A percentile compares a stretch with the other conserved stretches of the same genome.
phyloP scores from a whole-genome alignment of 2,888 invertebrate genomes.

The Arge pagana region DNA sequence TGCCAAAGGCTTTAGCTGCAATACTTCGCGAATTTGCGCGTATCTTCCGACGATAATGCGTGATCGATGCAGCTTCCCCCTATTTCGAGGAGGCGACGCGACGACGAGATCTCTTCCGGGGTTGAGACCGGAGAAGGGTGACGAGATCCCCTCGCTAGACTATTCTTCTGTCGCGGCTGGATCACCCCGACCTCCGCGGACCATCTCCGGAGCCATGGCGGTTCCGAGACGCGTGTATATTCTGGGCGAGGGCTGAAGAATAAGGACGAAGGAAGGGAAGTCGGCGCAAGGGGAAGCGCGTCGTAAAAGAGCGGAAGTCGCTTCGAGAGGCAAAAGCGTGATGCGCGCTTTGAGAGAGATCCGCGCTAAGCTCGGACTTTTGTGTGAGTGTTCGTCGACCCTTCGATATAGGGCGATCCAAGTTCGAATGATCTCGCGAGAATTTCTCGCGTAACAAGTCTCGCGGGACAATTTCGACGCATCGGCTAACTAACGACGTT shows the following conservation, averaged over 20 bases:
- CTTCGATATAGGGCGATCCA: constrained; percentile 17
- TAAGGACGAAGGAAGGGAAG: not conserved
- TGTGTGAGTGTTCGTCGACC: constrained; percentile 3
- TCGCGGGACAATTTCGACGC: constrained; percentile 2
- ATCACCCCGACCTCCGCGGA: constrained; percentile 8
- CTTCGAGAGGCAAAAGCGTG: constrained; percentile 25
- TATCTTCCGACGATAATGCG: too few relatives aligned
- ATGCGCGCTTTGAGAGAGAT: constrained; percentile 27
- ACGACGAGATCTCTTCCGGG: not conserved
- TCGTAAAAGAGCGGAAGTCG: constrained; percentile 37
- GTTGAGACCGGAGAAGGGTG: not conserved
- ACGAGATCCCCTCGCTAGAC: constrained; percentile 11
- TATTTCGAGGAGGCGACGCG: not conserved
- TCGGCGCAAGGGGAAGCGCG: constrained; percentile 10
- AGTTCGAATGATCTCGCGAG: constrained; percentile 13
- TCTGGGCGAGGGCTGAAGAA: too few relatives aligned
- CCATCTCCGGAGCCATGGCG: constrained; percentile 19
- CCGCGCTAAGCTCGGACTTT: constrained; percentile 23
- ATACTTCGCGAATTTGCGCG: too few relatives aligned
- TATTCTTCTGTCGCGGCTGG: constrained; percentile 2
- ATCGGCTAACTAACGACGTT: too few relatives aligned
- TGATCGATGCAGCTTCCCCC: too few relatives aligned
- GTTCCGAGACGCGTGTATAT: too few relatives aligned
- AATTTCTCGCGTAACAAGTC: constrained; percentile 15
- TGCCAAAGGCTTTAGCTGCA: too few relatives aligned